Percentiles rank a stretch among this genome's conserved stretches.
Evolutionary conservation across 2,797 vertebrate species (phyloP).

Genomic region (Trematomus bernacchii): DNA sequence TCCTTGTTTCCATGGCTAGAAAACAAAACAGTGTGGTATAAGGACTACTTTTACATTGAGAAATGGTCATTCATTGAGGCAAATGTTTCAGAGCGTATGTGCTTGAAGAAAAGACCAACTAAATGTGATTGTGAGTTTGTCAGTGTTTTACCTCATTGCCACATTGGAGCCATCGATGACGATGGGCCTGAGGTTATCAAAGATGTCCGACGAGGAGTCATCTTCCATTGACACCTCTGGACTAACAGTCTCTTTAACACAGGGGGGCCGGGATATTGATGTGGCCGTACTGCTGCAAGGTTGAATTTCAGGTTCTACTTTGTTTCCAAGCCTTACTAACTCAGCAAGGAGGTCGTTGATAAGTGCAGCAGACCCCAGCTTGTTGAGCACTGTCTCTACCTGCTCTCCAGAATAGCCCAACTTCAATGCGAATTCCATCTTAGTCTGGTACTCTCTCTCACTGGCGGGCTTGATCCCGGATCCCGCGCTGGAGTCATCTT

Average conservation of each 20-base stretch:
- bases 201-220: conserved; percentile 90
- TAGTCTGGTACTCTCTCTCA: conserved; percentile 94
- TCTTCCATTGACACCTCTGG: conserved; percentile 95
- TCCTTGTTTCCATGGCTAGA: conserved; percentile 99
- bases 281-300: conserved; percentile 74
- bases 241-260: conserved; percentile 90
- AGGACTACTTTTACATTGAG: conserved; percentile 18
- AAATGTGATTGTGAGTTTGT: neutral
- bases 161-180: conserved; percentile 99
- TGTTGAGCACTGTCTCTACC: conserved; percentile 94
- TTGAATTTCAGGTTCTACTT: conserved; percentile 92
- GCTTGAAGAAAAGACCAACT: neutral
- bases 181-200: conserved; percentile 94
- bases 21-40: conserved; percentile 59
- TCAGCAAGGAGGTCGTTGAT: conserved; percentile 97
- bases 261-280: conserved; percentile 83
- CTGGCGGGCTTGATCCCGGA: conserved; percentile 75
- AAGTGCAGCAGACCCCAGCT: conserved; percentile 93
- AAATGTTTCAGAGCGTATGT: conserved; percentile 5
- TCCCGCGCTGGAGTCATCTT: conserved; percentile 80
- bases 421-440: conserved; percentile 99
- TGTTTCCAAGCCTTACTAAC: conserved; percentile 96
- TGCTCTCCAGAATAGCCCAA: conserved; percentile 96
- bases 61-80: neutral
- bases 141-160: conserved; percentile 94